Percentiles rank a stretch among this genome's conserved stretches.
phyloP scores from a whole-genome alignment of 2,113 vertebrate species.

The Desmodus rotundus region DNA sequence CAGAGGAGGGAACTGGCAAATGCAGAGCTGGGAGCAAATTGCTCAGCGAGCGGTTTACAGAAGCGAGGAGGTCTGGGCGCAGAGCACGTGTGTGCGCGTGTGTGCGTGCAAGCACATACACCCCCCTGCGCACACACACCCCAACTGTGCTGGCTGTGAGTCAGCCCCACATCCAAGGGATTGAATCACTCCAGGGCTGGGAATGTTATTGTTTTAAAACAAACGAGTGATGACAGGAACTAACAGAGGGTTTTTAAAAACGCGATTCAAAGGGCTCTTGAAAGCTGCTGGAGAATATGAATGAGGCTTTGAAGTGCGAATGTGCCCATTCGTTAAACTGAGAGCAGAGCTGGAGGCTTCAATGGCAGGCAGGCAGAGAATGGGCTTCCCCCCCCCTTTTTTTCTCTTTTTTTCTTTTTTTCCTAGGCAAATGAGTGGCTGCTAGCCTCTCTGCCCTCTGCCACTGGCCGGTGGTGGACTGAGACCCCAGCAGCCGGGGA shows the following conservation, averaged over 20 bases:
- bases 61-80: neutral
- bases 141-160: neutral
- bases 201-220: conserved; percentile 76
- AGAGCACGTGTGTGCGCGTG: too few relatives aligned
- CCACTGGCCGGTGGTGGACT: rapidly evolving
- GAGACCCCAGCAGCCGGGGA: neutral
- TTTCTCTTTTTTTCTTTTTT: neutral
- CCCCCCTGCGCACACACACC: rapidly evolving
- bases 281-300: conserved; percentile 82
- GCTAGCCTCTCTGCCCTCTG: neutral
- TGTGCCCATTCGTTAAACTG: conserved; percentile 80
- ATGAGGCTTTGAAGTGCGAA: conserved; percentile 82
- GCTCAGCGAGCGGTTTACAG: neutral
- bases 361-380: neutral
- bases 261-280: conserved; percentile 80
- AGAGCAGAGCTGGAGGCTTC: conserved; percentile 75
- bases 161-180: conserved; percentile 39
- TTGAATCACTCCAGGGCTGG: conserved; percentile 46
- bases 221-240: conserved; percentile 51
- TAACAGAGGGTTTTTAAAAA: conserved; percentile 64
- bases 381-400: conserved; percentile 6
- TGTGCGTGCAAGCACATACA: neutral
- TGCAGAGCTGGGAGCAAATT: conserved; percentile 18
- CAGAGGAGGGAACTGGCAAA: conserved; percentile 35
- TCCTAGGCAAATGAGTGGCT: conserved; percentile 70